A percentile compares a stretch with the other conserved stretches of the same genome.
Conservation (phyloP, 2,113 vertebrate genomes). For the Miniopterus natalensis region DNA sequence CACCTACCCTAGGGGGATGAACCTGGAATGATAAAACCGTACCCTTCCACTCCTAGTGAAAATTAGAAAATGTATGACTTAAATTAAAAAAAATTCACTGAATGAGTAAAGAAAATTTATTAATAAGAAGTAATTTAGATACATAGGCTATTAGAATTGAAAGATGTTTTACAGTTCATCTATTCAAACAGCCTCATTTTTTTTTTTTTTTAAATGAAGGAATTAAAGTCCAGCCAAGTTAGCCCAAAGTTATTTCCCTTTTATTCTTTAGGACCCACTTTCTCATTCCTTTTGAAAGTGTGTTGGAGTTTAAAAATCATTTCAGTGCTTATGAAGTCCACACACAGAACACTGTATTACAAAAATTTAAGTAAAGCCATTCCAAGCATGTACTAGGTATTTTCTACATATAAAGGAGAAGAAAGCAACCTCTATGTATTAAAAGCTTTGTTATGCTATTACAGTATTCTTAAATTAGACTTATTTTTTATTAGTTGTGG, state of each 20-base stretch:
- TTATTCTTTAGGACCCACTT: slow-evolving; percentile 28
- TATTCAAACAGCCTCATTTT: slow-evolving; percentile 20
- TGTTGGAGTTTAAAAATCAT: slow-evolving; percentile 44
- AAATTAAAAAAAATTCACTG: neutral
- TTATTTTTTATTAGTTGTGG: neutral
- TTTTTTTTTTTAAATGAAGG: slow-evolving; percentile 8
- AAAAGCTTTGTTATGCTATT: neutral
- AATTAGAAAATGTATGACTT: slow-evolving; percentile 22
- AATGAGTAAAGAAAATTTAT: slow-evolving; percentile 49
- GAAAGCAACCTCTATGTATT: neutral
- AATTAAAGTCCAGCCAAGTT: slow-evolving; percentile 29
- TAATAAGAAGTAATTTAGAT: neutral
- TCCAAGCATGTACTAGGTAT: neutral
- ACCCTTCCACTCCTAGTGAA: neutral
- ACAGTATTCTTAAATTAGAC: neutral
- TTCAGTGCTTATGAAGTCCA: slow-evolving; percentile 17
- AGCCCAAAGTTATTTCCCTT: neutral
- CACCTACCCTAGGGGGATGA: neutral
- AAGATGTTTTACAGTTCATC: neutral
- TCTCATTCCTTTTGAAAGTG: slow-evolving; percentile 23
- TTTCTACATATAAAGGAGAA: slow-evolving; percentile 14
- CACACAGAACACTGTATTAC: neutral
- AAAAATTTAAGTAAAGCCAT: neutral
- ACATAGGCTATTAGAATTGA: neutral
- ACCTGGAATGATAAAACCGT: neutral